phyloP scores from a whole-genome alignment of 2,113 vertebrate genomes.

The Cyrtonyx montezumae region DNA sequence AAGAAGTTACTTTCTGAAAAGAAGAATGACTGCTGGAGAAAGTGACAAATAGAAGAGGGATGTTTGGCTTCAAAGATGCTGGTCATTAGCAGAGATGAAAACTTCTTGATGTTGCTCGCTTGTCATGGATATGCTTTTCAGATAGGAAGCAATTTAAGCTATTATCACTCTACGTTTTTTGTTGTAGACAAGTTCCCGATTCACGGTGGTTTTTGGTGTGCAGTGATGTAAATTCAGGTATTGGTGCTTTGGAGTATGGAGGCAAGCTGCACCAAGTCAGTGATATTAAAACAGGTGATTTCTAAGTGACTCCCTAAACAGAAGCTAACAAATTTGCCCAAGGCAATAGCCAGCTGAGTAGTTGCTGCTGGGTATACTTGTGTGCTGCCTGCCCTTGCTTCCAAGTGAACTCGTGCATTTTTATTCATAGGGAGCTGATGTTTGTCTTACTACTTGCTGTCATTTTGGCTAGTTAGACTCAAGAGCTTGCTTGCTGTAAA shows the following conservation, averaged over 20 bases:
- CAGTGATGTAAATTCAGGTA: not conserved
- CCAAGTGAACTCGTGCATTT: not conserved
- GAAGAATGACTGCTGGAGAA: not conserved
- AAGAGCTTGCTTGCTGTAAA: not conserved
- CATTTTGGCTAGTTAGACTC: not conserved
- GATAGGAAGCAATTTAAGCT: not conserved
- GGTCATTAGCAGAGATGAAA: not conserved
- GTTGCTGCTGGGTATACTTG: not conserved
- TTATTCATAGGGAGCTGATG: not conserved
- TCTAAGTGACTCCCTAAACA: not conserved
- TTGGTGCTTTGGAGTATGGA: not conserved
- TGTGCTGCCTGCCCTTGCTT: rapidly evolving
- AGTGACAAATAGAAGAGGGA: not conserved
- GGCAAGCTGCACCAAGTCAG: not conserved
- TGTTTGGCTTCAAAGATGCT: not conserved
- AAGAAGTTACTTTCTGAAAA: not conserved
- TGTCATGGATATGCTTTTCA: not conserved
- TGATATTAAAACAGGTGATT: not conserved
- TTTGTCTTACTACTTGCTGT: not conserved
- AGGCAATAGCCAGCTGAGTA: not conserved
- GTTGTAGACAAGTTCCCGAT: not conserved
- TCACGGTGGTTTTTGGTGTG: not conserved
- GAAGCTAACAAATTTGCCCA: not conserved
- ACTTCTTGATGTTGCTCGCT: not conserved
- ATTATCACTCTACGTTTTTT: not conserved